These are phyloP conservation scores for Cephonodes hylas DNA, from an alignment of 2,888 invertebrate species.

Conservation along the genomic window DNA sequence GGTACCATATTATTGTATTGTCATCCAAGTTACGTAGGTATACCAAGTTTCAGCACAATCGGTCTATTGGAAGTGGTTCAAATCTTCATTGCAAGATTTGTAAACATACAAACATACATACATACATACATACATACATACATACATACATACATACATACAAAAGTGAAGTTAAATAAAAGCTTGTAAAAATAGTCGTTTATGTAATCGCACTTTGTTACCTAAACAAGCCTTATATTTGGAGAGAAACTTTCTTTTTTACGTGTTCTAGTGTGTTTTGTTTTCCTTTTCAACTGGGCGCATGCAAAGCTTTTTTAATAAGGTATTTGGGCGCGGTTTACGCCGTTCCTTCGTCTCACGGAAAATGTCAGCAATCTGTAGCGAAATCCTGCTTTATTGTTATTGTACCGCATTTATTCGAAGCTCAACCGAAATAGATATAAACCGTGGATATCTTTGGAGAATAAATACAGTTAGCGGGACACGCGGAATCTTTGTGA, in stretches of 20 bases:
- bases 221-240: conserved; percentile 15
- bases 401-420: conserved; percentile 73
- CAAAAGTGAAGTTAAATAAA: no score
- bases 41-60: no score
- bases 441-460: conserved; percentile 68
- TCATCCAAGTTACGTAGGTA: no score
- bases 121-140: no score
- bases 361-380: conserved; percentile 75
- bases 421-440: conserved; percentile 60
- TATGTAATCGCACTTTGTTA: conserved; percentile 17
- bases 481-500: conserved; percentile 39
- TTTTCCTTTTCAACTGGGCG: conserved; percentile 39
- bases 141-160: no score
- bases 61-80: no score
- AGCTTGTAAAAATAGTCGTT: conserved; percentile 15
- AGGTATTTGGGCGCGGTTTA: conserved; percentile 59
- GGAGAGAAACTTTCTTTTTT: conserved; percentile 7
- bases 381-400: conserved; percentile 75
- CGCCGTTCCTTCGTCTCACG: conserved; percentile 60
- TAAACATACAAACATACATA: no score
- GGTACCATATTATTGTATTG: no score
- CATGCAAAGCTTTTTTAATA: conserved; percentile 73
- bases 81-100: no score
- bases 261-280: background rate
- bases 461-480: conserved; percentile 66